Evolutionary conservation across 2,888 invertebrate genomes (phyloP).

Genomic region (Autographa gamma): DNA sequence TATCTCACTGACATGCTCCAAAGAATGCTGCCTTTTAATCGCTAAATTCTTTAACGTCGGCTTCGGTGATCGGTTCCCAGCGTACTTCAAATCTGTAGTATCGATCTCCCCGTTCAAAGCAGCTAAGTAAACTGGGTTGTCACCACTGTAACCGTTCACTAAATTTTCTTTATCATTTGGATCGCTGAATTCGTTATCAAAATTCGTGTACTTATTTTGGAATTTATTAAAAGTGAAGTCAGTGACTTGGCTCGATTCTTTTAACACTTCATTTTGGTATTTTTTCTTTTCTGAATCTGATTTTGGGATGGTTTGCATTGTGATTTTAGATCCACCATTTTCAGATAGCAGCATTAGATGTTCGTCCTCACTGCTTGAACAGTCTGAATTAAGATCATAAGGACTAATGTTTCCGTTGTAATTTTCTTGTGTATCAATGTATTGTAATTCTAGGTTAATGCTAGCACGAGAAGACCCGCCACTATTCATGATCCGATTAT

Average conservation of each 20-base stretch:
- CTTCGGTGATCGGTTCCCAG: constrained; percentile 69
- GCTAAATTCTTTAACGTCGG: constrained; percentile 74
- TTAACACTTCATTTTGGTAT: constrained; percentile 78
- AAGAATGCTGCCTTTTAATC: constrained; percentile 90
- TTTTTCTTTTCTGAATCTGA: constrained; percentile 65
- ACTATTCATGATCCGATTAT: constrained; percentile 82
- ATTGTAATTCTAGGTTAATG: constrained; percentile 81
- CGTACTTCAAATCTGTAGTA: constrained; percentile 72
- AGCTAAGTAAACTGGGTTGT: constrained; percentile 83
- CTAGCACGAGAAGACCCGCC: constrained; percentile 80
- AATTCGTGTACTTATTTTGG: constrained; percentile 82
- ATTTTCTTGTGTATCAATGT: constrained; percentile 78
- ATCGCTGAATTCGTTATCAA: constrained; percentile 85
- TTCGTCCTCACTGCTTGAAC: constrained; percentile 86
- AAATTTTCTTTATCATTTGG: constrained; percentile 84
- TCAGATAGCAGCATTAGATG: constrained; percentile 84
- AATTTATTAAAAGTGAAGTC: constrained; percentile 80
- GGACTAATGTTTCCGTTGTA: constrained; percentile 73
- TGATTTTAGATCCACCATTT: constrained; percentile 84
- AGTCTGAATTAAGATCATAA: constrained; percentile 79
- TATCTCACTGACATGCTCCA: constrained; percentile 93
- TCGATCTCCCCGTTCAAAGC: constrained; percentile 81
- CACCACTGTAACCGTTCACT: constrained; percentile 77
- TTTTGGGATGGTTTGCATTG: constrained; percentile 81
- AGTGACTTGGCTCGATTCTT: constrained; percentile 79